Conservation (phyloP, 2,888 invertebrate species). For the Cephalotes varians region DNA sequence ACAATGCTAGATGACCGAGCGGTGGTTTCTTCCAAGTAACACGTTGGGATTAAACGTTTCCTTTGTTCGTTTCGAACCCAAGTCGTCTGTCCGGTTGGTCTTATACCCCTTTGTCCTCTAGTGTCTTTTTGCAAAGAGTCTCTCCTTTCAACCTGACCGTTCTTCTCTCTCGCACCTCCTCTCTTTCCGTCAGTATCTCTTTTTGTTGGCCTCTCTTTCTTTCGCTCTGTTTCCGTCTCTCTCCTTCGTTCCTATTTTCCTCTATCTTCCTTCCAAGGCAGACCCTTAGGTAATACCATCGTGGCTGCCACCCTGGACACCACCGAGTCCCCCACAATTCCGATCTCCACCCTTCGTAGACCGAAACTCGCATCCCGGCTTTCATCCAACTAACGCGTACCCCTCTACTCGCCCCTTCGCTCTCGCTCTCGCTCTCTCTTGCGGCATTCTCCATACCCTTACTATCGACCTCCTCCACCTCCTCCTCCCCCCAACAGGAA, state of each 20-base stretch:
- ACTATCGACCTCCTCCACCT: slow-evolving; percentile 59
- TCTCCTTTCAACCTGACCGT: slow-evolving; percentile 23
- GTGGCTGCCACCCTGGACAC: slow-evolving; percentile 72
- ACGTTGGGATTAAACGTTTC: slow-evolving; percentile 77
- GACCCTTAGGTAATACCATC: slow-evolving; percentile 80
- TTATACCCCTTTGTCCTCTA: slow-evolving; percentile 75
- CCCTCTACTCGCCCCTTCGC: slow-evolving; percentile 50
- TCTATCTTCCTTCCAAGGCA: slow-evolving; percentile 64
- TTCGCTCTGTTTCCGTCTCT: background rate
- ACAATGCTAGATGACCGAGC: slow-evolving; percentile 72
- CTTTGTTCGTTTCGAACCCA: slow-evolving; percentile 72
- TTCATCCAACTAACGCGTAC: slow-evolving; percentile 64
- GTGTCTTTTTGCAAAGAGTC: slow-evolving; percentile 75
- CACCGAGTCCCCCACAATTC: slow-evolving; percentile 75
- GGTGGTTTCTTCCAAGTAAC: slow-evolving; percentile 75
- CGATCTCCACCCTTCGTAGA: slow-evolving; percentile 74
- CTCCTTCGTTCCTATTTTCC: slow-evolving; percentile 36
- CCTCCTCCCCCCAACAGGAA: slow-evolving; percentile 58
- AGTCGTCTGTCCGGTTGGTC: slow-evolving; percentile 73
- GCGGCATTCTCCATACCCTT: slow-evolving; percentile 45
- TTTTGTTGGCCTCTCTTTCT: slow-evolving; percentile 30
- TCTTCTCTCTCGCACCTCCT: slow-evolving; percentile 23
- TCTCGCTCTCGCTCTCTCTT: slow-evolving; percentile 39
- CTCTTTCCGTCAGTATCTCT: slow-evolving; percentile 48
- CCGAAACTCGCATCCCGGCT: slow-evolving; percentile 70